phyloP scores from a whole-genome alignment of 2,113 vertebrate species.

The Hystrix cristata region DNA sequence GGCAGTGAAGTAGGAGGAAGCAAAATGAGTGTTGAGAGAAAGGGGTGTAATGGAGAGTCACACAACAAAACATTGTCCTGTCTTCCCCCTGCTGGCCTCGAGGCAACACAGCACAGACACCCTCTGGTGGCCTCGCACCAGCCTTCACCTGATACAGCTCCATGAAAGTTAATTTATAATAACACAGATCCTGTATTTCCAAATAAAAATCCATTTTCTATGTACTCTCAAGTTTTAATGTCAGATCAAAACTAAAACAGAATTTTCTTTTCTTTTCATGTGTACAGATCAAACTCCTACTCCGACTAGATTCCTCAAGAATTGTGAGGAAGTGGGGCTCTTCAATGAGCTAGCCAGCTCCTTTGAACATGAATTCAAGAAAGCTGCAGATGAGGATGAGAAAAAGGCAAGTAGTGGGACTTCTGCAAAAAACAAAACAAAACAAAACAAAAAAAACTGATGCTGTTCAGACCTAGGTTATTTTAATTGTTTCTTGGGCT shows the following conservation, averaged over 20 bases:
- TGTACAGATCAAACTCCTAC: constrained; percentile 97
- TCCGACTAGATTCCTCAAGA: constrained; percentile 98
- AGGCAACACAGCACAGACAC: constrained; percentile 69
- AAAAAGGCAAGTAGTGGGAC: constrained; percentile 91
- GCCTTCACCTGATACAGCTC: constrained; percentile 22
- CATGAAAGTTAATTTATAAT: not conserved
- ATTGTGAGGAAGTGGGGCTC: constrained; percentile 98
- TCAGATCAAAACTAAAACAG: constrained; percentile 69
- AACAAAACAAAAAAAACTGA: not conserved
- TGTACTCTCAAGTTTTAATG: constrained; percentile 62
- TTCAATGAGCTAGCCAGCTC: constrained; percentile 98
- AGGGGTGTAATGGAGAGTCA: not conserved
- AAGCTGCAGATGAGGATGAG: constrained; percentile 96
- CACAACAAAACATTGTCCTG: constrained; percentile 43
- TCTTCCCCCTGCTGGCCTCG: constrained; percentile 68
- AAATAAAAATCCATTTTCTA: constrained; percentile 22
- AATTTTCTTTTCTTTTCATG: constrained; percentile 63
- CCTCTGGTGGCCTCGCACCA: constrained; percentile 67
- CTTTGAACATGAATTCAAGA: constrained; percentile 98
- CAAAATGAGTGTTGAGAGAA: constrained; percentile 46
- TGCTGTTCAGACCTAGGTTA: constrained; percentile 25
- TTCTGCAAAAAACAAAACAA: not conserved
- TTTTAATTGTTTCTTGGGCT: constrained; percentile 45
- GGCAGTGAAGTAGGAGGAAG: not conserved
- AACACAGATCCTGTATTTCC: constrained; percentile 4